Base-by-base conservation (phyloP, 2,888 invertebrate species). In the Eristalis tenax region DNA sequence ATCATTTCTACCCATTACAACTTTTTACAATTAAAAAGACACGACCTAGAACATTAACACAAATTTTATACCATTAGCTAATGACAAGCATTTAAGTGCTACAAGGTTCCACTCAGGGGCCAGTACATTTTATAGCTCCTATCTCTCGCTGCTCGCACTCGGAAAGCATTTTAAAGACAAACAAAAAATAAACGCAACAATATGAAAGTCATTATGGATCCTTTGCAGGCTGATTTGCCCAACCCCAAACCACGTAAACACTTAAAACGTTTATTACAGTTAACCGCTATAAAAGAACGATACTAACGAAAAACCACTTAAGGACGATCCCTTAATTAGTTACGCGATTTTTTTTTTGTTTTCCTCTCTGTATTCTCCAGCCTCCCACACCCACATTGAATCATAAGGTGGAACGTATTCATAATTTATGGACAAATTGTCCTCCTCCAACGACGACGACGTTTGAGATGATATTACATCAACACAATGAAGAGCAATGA, bases 381-480 rank as follows among this genome's bases (percentile, higher is more conserved):
- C n/a, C n/a, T 22, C 11, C 26, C 26, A 26, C 22, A 35, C 22
- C 13, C 38, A 35, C 66, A 23, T 15, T 38, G 38, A 23, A 35
- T 56, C 70, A 64, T 78, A 74, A 82, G 82, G 69, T 69, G 56
- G 74, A 50, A 26, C 59, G 76, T 74, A 71, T 80, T 74, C 65
- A 83, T 63, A 87, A 80, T 76, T 80, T 83, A 87, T 83, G 78
- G 76, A 74, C 73, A 59, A 83, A 80, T 80, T 83, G 79, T 80
- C 83, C 74, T 82, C 63, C 32, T 18, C 59, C 61, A 38, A 66
- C 38, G 59, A 66, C 28, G 28, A 5, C 28, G 28, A 28, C 32
- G 32, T 8, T 10, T 40, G 26, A 66, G 40, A 57, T 38, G 64
- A 79, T 76, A 35, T 76, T 57, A 57, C 61, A 74, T 79, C 65